Conservation (phyloP, 2,113 vertebrate species). For the Variabilichromis moorii region DNA sequence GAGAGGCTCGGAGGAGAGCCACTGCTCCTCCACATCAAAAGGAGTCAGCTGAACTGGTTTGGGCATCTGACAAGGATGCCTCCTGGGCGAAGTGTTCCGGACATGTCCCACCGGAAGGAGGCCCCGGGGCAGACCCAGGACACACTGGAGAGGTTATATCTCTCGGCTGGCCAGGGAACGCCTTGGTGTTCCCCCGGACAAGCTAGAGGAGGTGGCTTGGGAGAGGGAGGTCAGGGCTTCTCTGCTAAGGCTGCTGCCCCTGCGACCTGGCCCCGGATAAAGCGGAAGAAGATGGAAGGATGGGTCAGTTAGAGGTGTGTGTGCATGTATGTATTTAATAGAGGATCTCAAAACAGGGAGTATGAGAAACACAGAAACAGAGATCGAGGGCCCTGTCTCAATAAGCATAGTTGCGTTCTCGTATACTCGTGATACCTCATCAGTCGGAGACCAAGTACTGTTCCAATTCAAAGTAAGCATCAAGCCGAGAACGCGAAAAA, state of each 20-base stretch:
- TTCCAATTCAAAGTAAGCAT: not conserved
- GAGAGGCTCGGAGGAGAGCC: not conserved
- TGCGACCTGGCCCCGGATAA: not conserved
- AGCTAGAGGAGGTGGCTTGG: accelerated
- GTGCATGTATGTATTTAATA: not conserved
- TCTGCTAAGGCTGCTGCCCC: not conserved
- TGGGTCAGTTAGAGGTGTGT: not conserved
- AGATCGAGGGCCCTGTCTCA: not conserved
- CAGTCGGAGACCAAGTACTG: not conserved
- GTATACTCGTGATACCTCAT: not conserved
- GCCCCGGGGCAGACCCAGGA: not conserved
- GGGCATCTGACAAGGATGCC: not conserved
- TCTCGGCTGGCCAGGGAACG: not conserved
- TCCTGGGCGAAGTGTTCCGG: not conserved
- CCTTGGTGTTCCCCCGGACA: not conserved
- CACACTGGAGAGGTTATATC: not conserved
- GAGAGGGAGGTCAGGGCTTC: not conserved
- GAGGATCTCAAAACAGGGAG: not conserved
- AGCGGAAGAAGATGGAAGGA: not conserved
- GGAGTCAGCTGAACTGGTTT: not conserved
- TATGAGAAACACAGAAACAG: not conserved
- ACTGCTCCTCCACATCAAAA: not conserved
- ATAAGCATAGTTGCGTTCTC: not conserved
- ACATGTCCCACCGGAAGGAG: accelerated
- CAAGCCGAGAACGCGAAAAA: not conserved